A percentile compares a stretch with the other conserved stretches of the same genome.
Conservation (phyloP, 2,113 vertebrate genomes). For the Neodon shergylaensis region DNA sequence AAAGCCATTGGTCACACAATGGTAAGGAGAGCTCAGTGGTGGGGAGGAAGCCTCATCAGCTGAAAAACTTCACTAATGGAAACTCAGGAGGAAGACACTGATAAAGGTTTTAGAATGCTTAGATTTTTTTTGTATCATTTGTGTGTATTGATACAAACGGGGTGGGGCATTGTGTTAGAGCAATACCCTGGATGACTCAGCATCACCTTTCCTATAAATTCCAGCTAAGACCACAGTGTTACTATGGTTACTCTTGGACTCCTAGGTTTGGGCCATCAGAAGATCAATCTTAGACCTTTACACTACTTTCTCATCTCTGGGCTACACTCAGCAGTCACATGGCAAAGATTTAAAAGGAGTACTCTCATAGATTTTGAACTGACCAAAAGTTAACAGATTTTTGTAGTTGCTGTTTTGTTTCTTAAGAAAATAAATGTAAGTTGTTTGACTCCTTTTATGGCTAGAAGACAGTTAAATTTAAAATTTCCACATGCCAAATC, state of each 20-base stretch:
- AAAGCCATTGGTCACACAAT: background rate
- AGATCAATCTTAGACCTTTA: conserved; percentile 43
- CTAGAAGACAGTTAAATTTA: background rate
- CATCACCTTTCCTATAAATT: conserved; percentile 51
- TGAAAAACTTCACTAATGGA: background rate
- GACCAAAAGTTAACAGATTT: conserved; percentile 49
- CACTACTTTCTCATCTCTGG: conserved; percentile 14
- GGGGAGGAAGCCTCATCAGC: background rate
- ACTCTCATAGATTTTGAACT: background rate
- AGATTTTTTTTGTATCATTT: conserved; percentile 32
- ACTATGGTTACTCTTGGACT: conserved; percentile 50
- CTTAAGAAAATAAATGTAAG: background rate
- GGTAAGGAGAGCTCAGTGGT: background rate
- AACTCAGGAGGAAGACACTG: conserved; percentile 47
- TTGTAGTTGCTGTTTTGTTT: conserved; percentile 27
- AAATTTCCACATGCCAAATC: background rate
- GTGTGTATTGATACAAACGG: conserved; percentile 39
- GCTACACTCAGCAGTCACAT: conserved; percentile 50
- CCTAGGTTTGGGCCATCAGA: conserved; percentile 28
- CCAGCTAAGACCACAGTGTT: conserved; percentile 51
- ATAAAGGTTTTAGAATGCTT: conserved; percentile 43
- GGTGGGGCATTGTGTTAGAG: background rate
- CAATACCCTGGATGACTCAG: conserved; percentile 22
- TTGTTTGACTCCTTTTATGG: background rate
- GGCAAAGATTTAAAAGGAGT: conserved; percentile 30